phyloP scores from a whole-genome alignment of 2,888 invertebrate genomes.

The Cephus pulcher region DNA sequence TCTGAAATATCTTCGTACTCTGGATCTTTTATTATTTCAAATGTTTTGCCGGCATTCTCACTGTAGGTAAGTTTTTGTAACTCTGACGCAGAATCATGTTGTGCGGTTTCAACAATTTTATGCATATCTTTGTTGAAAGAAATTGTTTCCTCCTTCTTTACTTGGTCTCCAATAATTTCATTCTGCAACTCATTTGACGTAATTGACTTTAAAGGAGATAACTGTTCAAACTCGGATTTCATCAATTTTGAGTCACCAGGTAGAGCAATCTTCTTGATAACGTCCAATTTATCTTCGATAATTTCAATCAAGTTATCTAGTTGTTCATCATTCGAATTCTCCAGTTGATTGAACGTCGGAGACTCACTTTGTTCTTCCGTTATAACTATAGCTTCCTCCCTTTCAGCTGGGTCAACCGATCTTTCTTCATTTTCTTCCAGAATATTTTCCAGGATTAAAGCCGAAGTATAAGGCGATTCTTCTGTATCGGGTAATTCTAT shows the following conservation, averaged over 20 bases:
- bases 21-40: constrained; percentile 30
- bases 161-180: not conserved
- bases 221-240: not conserved
- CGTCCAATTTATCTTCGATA: constrained; percentile 43
- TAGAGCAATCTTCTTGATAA: constrained; percentile 40
- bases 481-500: constrained; percentile 37
- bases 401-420: not conserved
- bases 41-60: not conserved
- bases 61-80: not conserved
- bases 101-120: not conserved
- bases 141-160: not conserved
- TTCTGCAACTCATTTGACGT: not conserved
- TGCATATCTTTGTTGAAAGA: not conserved
- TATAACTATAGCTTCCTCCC: constrained; percentile 19
- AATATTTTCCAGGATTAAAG: constrained; percentile 6
- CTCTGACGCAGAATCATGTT: not conserved
- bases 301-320: constrained; percentile 53
- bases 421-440: not conserved
- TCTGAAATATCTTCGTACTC: constrained; percentile 64
- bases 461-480: not conserved
- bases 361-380: constrained; percentile 25
- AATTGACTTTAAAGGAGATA: not conserved
- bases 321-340: constrained; percentile 53
- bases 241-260: not conserved
- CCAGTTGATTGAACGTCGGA: not conserved